Percentiles rank a stretch among this genome's conserved stretches.
These are phyloP conservation scores for Ursus arctos DNA, from an alignment of 2,113 vertebrate species.

Conservation along the genomic window DNA sequence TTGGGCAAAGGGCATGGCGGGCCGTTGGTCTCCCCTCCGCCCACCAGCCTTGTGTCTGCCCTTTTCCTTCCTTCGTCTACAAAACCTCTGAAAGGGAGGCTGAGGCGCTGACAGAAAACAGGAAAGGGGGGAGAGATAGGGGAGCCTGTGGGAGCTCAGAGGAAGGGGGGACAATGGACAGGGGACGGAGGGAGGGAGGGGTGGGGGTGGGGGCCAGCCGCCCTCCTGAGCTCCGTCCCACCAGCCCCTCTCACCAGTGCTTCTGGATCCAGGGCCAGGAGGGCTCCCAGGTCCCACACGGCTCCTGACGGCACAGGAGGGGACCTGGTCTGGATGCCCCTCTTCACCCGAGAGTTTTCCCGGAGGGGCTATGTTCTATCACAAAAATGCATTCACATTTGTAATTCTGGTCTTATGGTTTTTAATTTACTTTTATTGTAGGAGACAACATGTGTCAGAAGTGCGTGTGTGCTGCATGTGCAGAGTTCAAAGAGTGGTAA, in stretches of 20 bases:
- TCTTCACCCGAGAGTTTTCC: not conserved
- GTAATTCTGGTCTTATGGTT: accelerated
- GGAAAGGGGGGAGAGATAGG: constrained; percentile 67
- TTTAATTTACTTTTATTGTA: not conserved
- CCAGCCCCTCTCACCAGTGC: not conserved
- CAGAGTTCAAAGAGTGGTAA: not conserved
- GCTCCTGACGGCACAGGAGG: not conserved
- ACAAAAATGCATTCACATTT: not conserved
- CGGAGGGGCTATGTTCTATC: too few relatives aligned
- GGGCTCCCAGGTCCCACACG: accelerated
- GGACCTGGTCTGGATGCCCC: too few relatives aligned
- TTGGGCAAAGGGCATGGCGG: accelerated
- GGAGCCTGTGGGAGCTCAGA: not conserved
- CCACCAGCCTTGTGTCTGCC: accelerated
- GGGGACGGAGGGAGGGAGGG: not conserved
- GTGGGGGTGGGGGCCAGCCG: not conserved
- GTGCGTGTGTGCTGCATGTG: accelerated
- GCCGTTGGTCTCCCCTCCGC: accelerated
- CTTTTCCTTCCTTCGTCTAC: not conserved
- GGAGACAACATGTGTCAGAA: accelerated
- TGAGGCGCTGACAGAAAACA: constrained; percentile 20
- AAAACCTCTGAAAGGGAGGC: constrained; percentile 37
- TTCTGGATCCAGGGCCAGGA: not conserved
- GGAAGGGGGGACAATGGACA: constrained; percentile 25
- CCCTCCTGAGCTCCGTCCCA: not conserved